Percentiles rank a stretch among this genome's conserved stretches.
phyloP scores from a whole-genome alignment of 2,888 invertebrate species.

The Acrocyrtus sp. region DNA sequence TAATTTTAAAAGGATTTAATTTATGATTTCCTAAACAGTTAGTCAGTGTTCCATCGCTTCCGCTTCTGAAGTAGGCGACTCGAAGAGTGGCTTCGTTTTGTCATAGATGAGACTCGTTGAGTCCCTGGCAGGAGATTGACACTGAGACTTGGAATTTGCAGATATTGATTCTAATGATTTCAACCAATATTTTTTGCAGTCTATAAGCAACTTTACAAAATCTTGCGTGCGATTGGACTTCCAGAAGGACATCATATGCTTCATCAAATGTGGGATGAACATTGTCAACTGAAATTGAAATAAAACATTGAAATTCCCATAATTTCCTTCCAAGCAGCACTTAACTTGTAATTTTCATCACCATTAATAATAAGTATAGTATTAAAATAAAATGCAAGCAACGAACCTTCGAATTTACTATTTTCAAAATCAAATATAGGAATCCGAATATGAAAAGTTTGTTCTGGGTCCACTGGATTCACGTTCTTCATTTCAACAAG shows the following conservation, averaged over 20 bases:
- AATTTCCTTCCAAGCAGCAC: not conserved
- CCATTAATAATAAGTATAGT: not conserved
- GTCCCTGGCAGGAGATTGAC: not conserved
- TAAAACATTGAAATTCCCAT: not conserved
- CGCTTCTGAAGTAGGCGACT: not conserved
- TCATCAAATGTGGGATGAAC: constrained; percentile 22
- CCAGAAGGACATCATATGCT: constrained; percentile 7
- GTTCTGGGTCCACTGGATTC: constrained; percentile 3
- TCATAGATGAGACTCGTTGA: not conserved
- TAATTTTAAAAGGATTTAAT: not conserved
- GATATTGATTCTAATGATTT: not conserved
- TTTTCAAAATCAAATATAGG: not conserved
- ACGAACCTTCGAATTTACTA: constrained; percentile 10
- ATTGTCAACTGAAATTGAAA: constrained; percentile 8
- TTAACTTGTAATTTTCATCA: constrained; percentile 1
- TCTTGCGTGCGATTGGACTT: constrained; percentile 25
- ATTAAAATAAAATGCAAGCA: too few species aligned
- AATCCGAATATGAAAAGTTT: constrained; percentile 12
- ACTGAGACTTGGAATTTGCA: not conserved
- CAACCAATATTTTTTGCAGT: constrained; percentile 19
- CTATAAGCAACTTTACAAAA: constrained; percentile 6
- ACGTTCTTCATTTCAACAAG: constrained; percentile 4
- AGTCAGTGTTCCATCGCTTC: not conserved
- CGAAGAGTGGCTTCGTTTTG: not conserved
- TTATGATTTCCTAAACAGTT: not conserved